Evolutionary conservation across 2,113 vertebrate genomes (phyloP).

Genomic region (Nematolebias whitei): DNA sequence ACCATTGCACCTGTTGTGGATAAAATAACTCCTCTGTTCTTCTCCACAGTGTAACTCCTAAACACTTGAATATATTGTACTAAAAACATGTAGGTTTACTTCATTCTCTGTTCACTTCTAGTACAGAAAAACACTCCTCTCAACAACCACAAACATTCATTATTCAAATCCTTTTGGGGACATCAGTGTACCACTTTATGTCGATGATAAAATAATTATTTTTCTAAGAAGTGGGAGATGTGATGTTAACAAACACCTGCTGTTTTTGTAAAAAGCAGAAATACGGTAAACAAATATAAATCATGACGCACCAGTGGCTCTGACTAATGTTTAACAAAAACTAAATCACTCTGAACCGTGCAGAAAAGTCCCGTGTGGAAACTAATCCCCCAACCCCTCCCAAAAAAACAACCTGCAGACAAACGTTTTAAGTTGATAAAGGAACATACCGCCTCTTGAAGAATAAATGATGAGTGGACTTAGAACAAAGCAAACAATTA

Average conservation of each 20-base stretch:
- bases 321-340: not conserved
- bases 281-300: not conserved
- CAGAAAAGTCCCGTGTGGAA: not conserved
- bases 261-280: slow-evolving; percentile 1
- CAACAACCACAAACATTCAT: too few relatives aligned
- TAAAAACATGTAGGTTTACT: too few relatives aligned
- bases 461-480: not conserved
- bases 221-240: not conserved
- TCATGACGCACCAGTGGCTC: not conserved
- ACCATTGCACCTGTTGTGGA: too few relatives aligned
- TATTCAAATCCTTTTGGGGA: too few relatives aligned
- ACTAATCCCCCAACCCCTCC: not conserved
- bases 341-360: not conserved
- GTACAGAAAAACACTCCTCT: too few relatives aligned
- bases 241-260: not conserved
- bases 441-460: not conserved
- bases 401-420: too few relatives aligned
- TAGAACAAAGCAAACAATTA: not conserved
- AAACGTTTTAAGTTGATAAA: not conserved
- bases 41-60: too few relatives aligned
- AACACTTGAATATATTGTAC: too few relatives aligned
- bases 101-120: too few relatives aligned
- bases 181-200: not conserved
- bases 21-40: too few relatives aligned
- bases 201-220: not conserved